Evolutionary conservation across 1,140 invertebrate species (phyloP).

Genomic region (Geopemphigus sp.): DNA sequence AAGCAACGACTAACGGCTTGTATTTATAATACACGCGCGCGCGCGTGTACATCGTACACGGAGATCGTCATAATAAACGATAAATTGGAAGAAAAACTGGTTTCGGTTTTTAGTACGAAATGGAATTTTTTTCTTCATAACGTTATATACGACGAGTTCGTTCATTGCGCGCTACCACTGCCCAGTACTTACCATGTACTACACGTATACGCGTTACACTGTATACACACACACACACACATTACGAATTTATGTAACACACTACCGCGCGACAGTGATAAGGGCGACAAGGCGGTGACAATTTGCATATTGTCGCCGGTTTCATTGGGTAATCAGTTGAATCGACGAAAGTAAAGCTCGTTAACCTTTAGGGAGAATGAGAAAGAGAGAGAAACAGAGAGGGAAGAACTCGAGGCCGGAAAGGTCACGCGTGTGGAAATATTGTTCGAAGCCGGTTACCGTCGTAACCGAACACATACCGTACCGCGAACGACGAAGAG

Average conservation of each 20-base stretch:
- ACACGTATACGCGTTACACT: background rate
- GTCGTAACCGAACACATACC: background rate
- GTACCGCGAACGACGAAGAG: background rate
- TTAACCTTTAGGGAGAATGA: slow-evolving; percentile 15
- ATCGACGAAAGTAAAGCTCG: slow-evolving; percentile 21
- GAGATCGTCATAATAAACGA: slow-evolving; percentile 33
- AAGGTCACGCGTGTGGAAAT: background rate
- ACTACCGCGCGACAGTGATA: background rate
- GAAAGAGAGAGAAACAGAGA: too few species aligned
- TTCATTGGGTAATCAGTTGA: slow-evolving; percentile 11
- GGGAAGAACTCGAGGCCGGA: background rate
- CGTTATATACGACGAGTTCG: background rate
- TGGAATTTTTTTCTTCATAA: background rate
- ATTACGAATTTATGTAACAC: slow-evolving; percentile 9
- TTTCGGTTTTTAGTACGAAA: slow-evolving; percentile 5
- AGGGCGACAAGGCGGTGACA: background rate
- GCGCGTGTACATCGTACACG: too few species aligned
- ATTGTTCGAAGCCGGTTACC: slow-evolving; percentile 25
- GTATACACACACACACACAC: background rate
- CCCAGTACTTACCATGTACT: background rate
- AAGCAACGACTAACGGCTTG: background rate
- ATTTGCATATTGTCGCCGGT: background rate
- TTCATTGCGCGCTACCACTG: background rate
- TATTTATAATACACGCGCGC: background rate
- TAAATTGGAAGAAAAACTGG: slow-evolving; percentile 41